Percentiles rank a stretch among this genome's conserved stretches.
Evolutionary conservation across 1,140 invertebrate species (phyloP).

Genomic region (Hyphantria cunea): DNA sequence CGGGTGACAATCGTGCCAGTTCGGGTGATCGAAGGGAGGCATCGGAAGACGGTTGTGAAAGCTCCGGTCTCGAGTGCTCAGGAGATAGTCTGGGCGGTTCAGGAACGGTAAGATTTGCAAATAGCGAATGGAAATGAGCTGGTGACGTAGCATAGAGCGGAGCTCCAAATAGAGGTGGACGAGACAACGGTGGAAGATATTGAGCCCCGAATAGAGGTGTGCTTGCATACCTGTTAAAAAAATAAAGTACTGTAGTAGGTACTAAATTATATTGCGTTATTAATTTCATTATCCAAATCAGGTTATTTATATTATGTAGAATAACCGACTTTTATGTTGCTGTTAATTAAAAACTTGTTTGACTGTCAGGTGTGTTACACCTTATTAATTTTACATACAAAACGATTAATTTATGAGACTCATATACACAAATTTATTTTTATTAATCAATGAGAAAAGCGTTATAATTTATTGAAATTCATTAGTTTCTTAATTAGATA

Average conservation of each 20-base stretch:
- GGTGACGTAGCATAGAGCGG: conserved; percentile 85
- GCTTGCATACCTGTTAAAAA: conserved; percentile 62
- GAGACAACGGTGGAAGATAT: conserved; percentile 84
- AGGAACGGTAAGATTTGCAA: conserved; percentile 90
- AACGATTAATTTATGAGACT: neutral
- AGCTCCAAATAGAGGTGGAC: conserved; percentile 84
- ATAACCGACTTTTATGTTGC: neutral
- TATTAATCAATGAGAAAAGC: neutral
- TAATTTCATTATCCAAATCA: conserved; percentile 4
- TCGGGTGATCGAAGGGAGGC: conserved; percentile 69
- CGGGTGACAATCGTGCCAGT: conserved; percentile 50
- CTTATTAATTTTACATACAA: conserved; percentile 6
- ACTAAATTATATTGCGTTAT: neutral
- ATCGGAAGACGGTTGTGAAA: conserved; percentile 82
- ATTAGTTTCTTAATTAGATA: neutral
- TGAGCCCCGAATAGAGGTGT: conserved; percentile 74
- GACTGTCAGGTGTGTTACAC: neutral
- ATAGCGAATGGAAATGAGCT: conserved; percentile 92
- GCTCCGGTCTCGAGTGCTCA: conserved; percentile 38
- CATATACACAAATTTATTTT: neutral
- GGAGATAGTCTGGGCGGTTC: conserved; percentile 41
- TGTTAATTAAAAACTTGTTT: conserved; percentile 7
- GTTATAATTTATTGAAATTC: neutral
- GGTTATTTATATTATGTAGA: neutral
- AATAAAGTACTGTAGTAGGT: conserved; percentile 12